Conservation (phyloP, 1,140 invertebrate species). For the Battus philenor region DNA sequence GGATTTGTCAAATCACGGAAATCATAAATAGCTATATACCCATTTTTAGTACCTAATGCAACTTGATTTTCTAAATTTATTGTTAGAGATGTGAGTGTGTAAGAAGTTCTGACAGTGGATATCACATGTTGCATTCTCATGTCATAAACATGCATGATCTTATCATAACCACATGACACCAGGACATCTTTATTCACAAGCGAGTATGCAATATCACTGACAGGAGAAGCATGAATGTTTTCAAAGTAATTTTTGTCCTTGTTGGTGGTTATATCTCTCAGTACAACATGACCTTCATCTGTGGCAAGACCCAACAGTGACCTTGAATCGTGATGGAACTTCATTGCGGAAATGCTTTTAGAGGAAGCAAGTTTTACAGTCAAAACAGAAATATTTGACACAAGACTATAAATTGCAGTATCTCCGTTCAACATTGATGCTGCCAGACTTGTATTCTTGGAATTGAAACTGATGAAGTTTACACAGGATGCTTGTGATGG, state of each 20-base stretch:
- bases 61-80: conserved; percentile 59
- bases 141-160: conserved; percentile 68
- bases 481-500: conserved; percentile 52
- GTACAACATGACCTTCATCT: conserved; percentile 67
- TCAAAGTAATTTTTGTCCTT: conserved; percentile 69
- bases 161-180: conserved; percentile 67
- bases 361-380: conserved; percentile 62
- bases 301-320: conserved; percentile 63
- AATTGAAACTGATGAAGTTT: conserved; percentile 67
- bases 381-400: conserved; percentile 61
- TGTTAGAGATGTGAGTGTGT: conserved; percentile 60
- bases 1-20: conserved; percentile 58
- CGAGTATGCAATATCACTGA: conserved; percentile 67
- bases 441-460: conserved; percentile 67
- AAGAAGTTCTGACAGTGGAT: conserved; percentile 55
- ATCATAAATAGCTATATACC: conserved; percentile 62
- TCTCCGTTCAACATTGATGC: conserved; percentile 67
- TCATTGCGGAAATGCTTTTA: conserved; percentile 65
- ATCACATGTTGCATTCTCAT: conserved; percentile 63
- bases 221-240: conserved; percentile 67
- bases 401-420: conserved; percentile 63
- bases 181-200: conserved; percentile 69
- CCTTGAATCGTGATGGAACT: conserved; percentile 67
- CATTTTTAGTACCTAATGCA: conserved; percentile 66
- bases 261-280: conserved; percentile 65